Evolutionary conservation across 2,113 vertebrate genomes (phyloP).

Genomic region (Puntigrus tetrazona): DNA sequence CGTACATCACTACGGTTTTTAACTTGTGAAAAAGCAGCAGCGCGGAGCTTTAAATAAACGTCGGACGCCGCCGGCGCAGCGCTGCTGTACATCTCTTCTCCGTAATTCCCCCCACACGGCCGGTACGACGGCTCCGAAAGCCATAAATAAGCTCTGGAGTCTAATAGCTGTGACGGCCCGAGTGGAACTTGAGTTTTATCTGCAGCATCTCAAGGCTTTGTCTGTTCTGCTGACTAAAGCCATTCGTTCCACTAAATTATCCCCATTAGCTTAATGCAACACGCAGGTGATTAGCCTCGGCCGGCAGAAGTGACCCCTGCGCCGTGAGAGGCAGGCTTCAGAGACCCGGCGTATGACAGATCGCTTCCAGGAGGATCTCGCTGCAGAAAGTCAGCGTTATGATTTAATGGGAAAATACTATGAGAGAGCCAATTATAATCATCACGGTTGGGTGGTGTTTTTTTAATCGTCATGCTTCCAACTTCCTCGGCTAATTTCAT

Average conservation of each 20-base stretch:
- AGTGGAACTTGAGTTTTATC: slow-evolving; percentile 49
- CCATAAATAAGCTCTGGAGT: slow-evolving; percentile 40
- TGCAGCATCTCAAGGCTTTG: slow-evolving; percentile 45
- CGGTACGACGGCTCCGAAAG: slow-evolving; percentile 12
- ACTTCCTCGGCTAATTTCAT: background rate
- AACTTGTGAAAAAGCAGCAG: background rate
- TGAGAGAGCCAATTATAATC: background rate
- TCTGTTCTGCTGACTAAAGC: slow-evolving; percentile 45
- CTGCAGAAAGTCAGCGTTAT: background rate
- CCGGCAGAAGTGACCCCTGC: slow-evolving; percentile 23
- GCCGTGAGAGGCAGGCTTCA: background rate
- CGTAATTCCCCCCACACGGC: background rate
- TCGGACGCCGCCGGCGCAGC: background rate
- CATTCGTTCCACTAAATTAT: slow-evolving; percentile 53
- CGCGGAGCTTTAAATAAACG: background rate
- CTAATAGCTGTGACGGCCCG: slow-evolving; percentile 35
- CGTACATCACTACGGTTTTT: background rate
- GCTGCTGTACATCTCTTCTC: background rate
- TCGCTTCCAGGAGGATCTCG: background rate
- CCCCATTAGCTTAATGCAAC: slow-evolving; percentile 52
- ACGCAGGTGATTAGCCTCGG: slow-evolving; percentile 36
- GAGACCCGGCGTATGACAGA: background rate
- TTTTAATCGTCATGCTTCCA: background rate
- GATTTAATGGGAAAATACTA: background rate
- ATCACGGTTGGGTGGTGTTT: background rate